Evolutionary conservation across 2,888 invertebrate genomes (phyloP), one percentile per base, ranked within the genome.

Genomic region (Eumacrocentrus americanus): DNA sequence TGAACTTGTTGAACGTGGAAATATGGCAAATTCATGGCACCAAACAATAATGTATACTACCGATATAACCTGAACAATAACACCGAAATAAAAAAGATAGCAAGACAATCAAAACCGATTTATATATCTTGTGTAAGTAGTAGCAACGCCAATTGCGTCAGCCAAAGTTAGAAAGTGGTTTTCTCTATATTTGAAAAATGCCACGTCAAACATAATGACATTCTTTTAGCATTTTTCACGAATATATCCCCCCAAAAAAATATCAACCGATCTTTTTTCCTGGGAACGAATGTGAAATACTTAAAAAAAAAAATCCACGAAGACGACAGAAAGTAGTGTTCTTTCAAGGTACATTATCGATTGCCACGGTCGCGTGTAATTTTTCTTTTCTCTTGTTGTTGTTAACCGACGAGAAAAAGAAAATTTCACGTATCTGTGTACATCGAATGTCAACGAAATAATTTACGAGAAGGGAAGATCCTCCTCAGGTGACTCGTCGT

Each of bases 401-500:
- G n/a, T 25, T 12, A 22, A n/a, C n/a, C n/a, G n/a, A 35, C 16
- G 18, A 44, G 22, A 23, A 48, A 55, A 46, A 59, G 38, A 54
- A 53, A 34, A 25, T 20, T 11, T n/a, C 34, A 48, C 35, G 59
- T 38, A 50, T 40, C 35, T 38, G 51, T 51, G 18, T 50, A 16
- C 14, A 29, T 51, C 40, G 18, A 18, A 34, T 56, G 56, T 38
- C n/a, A 60, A 62, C 67, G 66, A 63, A 59, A 66, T 65, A 57
- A 63, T 72, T 77, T 78, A 79, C 75, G 79, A 76, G 73, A 81
- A 81, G 67, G 76, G 73, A 60, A 81, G 72, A 67, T 81, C 80
- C 72, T 81, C 80, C 57, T 80, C 80, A 61, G 76, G 72, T 25
- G 80, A 81, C 73, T 80, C 80, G 79, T 81, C 80, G 65, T 79